Base-by-base conservation (phyloP, 2,797 vertebrate species). In the Percopsis omiscomaycus region DNA sequence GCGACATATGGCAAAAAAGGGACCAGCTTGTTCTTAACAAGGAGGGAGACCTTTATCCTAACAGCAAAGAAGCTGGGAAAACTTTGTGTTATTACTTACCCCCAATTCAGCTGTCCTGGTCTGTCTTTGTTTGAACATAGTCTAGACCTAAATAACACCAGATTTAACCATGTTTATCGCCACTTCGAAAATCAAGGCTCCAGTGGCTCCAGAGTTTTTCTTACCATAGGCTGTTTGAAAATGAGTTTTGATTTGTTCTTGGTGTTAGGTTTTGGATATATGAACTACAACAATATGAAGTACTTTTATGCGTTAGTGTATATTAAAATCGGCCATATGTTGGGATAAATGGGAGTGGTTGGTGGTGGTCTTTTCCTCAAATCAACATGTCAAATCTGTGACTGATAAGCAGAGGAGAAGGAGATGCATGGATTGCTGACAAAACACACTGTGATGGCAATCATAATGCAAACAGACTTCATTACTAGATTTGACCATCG, bases 11-110 rank as follows among this genome's bases (percentile, higher is more conserved):
- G 67, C 59, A 66, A 69, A 77, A 60, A 11, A 48, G 60, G 55
- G 61, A 78, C 69, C 70, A 63, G 76, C 54, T 71, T 73, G 57
- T 68, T 76, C 65, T 75, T 81, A 82, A 84, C 77, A 81, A 84
- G 71, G 65, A 85, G 60, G 51, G 70, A 83, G 80, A 85, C 78
- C 76, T 86, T 80, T 79, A 65, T 52, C 69, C 44, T 64, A 61
- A 66, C 67, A 67, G 77, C 8, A 79, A 78, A 75, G 46, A 44
- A 59, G 69, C 60, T 69, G 47, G 29, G n/a, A 56, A 48, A n/a
- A 22, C 69, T 54, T 71, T 55, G 22, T 56, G 44, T 59, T 53
- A 65, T 58, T 55, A 32, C 64, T 79, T 56, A 69, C 69, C 60
- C 69, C 54, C 14, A 46, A 58, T 77, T 30, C 66, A 50, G 45